Evolutionary conservation across 2,113 vertebrate genomes (phyloP).

Genomic region (Hippolais icterina): DNA sequence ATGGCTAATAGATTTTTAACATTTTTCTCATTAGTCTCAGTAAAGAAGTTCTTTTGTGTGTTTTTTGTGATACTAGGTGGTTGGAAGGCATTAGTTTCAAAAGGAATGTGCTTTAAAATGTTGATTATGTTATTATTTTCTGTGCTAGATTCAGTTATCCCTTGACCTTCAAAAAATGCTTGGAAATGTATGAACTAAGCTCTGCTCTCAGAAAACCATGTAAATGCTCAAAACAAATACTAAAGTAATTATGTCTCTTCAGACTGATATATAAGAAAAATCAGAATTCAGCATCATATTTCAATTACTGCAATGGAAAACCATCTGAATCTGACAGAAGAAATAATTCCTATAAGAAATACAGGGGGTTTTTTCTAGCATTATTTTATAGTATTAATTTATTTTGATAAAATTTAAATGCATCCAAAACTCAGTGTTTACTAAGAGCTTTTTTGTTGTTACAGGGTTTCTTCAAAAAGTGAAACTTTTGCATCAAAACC

Average conservation of each 20-base stretch:
- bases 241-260: not conserved
- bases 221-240: not conserved
- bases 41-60: not conserved
- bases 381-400: not conserved
- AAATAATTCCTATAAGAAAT: not conserved
- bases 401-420: not conserved
- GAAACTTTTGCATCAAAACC: not conserved
- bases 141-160: not conserved
- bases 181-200: not conserved
- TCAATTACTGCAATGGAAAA: not conserved
- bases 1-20: not conserved
- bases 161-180: not conserved
- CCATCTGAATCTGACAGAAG: not conserved
- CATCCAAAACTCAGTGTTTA: not conserved
- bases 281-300: not conserved
- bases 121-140: not conserved
- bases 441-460: not conserved
- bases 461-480: not conserved
- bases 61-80: not conserved
- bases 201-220: not conserved
- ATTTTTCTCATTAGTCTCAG: constrained; percentile 19
- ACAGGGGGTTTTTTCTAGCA: accelerated
- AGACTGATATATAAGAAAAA: not conserved
- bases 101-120: not conserved
- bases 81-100: not conserved